Evolutionary conservation across 1,140 invertebrate genomes (phyloP).

Genomic region (Drosophila sp.): DNA sequence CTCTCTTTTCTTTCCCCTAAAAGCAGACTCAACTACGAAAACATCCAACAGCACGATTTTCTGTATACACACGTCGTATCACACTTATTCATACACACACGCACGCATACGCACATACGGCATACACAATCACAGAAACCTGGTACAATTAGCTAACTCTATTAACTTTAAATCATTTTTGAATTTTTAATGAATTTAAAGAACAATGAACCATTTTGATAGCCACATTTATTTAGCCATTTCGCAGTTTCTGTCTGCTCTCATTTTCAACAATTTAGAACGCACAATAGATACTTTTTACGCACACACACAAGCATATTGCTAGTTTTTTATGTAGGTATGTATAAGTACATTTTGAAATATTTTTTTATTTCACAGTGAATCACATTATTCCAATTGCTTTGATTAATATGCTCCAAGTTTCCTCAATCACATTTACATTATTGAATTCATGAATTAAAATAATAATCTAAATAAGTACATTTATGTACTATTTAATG

Average conservation of each 20-base stretch:
- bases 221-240: not conserved
- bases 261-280: not conserved
- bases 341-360: conserved; percentile 6
- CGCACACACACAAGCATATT: conserved; percentile 21
- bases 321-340: conserved; percentile 24
- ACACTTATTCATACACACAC: conserved; percentile 8
- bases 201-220: not conserved
- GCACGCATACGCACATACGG: conserved; percentile 1
- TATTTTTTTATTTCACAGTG: conserved; percentile 7
- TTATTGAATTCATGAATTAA: conserved; percentile 2
- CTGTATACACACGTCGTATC: conserved; percentile 65
- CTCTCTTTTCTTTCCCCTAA: conserved; percentile 8
- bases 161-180: not conserved
- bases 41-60: conserved; percentile 50
- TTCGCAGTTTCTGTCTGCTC: not conserved
- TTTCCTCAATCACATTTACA: not conserved
- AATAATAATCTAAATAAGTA: conserved; percentile 18
- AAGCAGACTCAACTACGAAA: conserved; percentile 31
- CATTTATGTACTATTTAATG: conserved; percentile 23
- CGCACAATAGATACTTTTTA: conserved; percentile 18
- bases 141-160: not conserved
- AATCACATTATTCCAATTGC: conserved; percentile 20
- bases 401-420: not conserved
- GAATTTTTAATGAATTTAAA: not conserved
- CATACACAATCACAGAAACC: conserved; percentile 1